Evolutionary conservation across 2,113 vertebrate species (phyloP).

Genomic region (Dipodomys spectabilis): DNA sequence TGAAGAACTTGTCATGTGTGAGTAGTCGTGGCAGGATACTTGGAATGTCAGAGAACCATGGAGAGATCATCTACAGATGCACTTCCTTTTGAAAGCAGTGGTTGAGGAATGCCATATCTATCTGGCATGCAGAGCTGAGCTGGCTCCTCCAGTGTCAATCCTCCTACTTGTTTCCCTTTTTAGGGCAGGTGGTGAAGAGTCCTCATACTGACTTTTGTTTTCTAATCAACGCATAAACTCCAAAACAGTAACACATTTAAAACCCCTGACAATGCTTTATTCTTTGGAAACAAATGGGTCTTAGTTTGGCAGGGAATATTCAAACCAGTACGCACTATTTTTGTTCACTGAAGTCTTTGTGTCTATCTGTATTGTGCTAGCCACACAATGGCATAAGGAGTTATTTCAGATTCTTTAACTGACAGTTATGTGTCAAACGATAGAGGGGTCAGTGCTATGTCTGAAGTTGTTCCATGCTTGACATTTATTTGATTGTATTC

Average conservation of each 20-base stretch:
- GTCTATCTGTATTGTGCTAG: conserved; percentile 27
- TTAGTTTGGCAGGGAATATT: conserved; percentile 62
- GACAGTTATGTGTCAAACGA: conserved; percentile 50
- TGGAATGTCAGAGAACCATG: background rate
- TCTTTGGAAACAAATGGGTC: conserved; percentile 76
- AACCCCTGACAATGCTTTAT: conserved; percentile 66
- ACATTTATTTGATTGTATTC: background rate
- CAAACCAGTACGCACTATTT: conserved; percentile 6
- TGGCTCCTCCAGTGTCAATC: background rate
- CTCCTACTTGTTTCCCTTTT: background rate
- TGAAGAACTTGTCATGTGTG: background rate
- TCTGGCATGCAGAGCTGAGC: background rate
- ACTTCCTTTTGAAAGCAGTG: background rate
- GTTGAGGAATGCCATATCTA: background rate
- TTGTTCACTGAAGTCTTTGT: conserved; percentile 75
- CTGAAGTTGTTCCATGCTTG: background rate
- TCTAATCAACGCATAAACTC: conserved; percentile 54
- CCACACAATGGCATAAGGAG: conserved; percentile 52
- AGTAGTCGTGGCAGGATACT: background rate
- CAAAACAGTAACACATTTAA: conserved; percentile 65
- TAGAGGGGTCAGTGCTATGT: background rate
- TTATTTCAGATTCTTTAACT: conserved; percentile 55
- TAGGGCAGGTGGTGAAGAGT: background rate
- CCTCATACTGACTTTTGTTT: conserved; percentile 62
- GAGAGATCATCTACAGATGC: background rate